Evolutionary conservation across 2,888 invertebrate species (phyloP).

Genomic region (Nymphalis c-album): DNA sequence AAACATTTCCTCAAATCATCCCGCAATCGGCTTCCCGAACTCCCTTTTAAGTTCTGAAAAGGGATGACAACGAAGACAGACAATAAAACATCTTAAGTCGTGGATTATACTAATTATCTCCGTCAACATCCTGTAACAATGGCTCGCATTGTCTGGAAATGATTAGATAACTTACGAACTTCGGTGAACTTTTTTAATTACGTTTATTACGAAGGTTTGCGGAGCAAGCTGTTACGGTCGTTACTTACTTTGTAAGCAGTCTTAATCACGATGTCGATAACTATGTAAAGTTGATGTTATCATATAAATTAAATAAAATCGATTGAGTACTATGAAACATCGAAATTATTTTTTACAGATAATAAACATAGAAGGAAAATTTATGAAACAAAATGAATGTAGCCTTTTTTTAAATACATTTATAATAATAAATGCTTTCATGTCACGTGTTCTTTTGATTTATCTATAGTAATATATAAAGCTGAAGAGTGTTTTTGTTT

Average conservation of each 20-base stretch:
- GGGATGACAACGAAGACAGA: slow-evolving; percentile 24
- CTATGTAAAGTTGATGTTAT: background rate
- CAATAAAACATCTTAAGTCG: slow-evolving; percentile 23
- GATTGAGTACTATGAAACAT: too few species aligned
- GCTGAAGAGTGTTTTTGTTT: too few species aligned
- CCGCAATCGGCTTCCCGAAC: background rate
- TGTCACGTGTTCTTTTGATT: too few species aligned
- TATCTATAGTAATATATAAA: too few species aligned
- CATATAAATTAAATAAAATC: too few species aligned
- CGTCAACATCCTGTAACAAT: slow-evolving; percentile 29
- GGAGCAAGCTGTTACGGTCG: slow-evolving; percentile 15
- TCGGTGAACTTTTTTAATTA: slow-evolving; percentile 27
- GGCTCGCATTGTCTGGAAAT: slow-evolving; percentile 18
- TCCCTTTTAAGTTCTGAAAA: slow-evolving; percentile 1
- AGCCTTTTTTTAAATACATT: too few species aligned
- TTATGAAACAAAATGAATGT: too few species aligned
- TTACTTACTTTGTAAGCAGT: background rate
- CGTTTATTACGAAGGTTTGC: slow-evolving; percentile 21
- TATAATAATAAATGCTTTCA: too few species aligned
- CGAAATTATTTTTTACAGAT: too few species aligned
- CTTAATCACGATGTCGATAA: background rate
- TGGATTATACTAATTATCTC: slow-evolving; percentile 30
- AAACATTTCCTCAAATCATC: slow-evolving; percentile 1
- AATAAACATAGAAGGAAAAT: too few species aligned
- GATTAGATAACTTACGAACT: slow-evolving; percentile 25